Percentiles rank a stretch among this genome's conserved stretches.
Evolutionary conservation across 2,888 invertebrate genomes (phyloP).

Genomic region (Stenichneumon culpator): DNA sequence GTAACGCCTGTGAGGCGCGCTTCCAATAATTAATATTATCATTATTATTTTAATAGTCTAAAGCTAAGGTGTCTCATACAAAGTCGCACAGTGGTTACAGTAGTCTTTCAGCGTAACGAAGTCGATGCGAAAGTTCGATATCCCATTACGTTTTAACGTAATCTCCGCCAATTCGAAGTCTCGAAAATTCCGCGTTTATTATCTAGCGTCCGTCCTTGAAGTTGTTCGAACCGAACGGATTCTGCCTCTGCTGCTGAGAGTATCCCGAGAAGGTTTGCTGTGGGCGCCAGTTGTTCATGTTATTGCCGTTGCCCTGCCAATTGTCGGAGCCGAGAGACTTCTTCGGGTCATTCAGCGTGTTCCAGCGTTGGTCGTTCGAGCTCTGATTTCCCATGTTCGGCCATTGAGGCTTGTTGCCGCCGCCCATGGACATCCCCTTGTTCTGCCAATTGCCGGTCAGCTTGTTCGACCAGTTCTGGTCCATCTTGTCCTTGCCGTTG

Average conservation of each 20-base stretch:
- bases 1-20: constrained; percentile 7
- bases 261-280: constrained; percentile 70
- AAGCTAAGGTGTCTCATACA: constrained; percentile 44
- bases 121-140: neutral
- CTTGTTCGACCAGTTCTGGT: constrained; percentile 71
- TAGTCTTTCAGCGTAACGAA: neutral
- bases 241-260: constrained; percentile 66
- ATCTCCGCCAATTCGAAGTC: neutral
- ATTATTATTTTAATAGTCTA: neutral
- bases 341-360: constrained; percentile 53
- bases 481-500: constrained; percentile 63
- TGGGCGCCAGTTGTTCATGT: constrained; percentile 72
- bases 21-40: constrained; percentile 1
- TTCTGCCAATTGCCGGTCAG: constrained; percentile 72
- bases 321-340: constrained; percentile 61
- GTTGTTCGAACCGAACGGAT: constrained; percentile 65
- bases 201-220: constrained; percentile 75
- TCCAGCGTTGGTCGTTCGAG: constrained; percentile 63
- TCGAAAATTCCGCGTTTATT: neutral
- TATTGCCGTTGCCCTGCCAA: constrained; percentile 73
- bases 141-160: neutral
- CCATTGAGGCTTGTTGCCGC: constrained; percentile 67
- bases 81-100: constrained; percentile 27
- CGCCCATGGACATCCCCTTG: constrained; percentile 61
- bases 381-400: constrained; percentile 57